These are phyloP conservation scores for Catamblyrhynchus diadema DNA, from an alignment of 2,797 vertebrate species.

Conservation along the genomic window DNA sequence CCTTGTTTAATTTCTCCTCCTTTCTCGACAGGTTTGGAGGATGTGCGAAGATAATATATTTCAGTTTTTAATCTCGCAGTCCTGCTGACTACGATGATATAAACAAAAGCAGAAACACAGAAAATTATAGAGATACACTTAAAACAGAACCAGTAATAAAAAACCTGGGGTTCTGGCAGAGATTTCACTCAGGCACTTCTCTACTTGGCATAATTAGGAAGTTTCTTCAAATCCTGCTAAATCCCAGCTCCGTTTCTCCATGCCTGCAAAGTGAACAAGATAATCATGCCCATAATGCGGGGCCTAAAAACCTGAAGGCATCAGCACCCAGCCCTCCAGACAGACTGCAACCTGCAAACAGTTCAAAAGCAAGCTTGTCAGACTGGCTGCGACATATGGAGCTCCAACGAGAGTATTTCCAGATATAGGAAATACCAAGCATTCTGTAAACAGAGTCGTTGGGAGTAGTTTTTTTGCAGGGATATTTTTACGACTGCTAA, in stretches of 20 bases:
- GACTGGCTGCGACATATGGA: conserved; percentile 63
- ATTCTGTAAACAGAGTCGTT: conserved; percentile 59
- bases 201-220: conserved; percentile 35
- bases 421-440: conserved; percentile 64
- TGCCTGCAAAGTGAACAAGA: conserved; percentile 64
- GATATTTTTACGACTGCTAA: conserved; percentile 60
- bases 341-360: conserved; percentile 63
- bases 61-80: conserved; percentile 24
- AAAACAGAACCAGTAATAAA: conserved; percentile 26
- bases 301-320: conserved; percentile 59
- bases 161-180: conserved; percentile 32
- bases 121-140: conserved; percentile 40
- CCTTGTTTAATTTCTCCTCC: conserved; percentile 63
- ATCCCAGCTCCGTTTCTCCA: neutral
- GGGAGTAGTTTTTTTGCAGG: conserved; percentile 11
- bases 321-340: conserved; percentile 61
- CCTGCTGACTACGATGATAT: conserved; percentile 31
- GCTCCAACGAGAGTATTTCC: conserved; percentile 43
- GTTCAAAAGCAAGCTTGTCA: conserved; percentile 57
- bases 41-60: conserved; percentile 32
- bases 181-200: conserved; percentile 10
- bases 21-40: conserved; percentile 56
- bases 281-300: conserved; percentile 44
- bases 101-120: conserved; percentile 62
- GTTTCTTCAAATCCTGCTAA: conserved; percentile 45